Percentiles rank a stretch among this genome's conserved stretches.
These are phyloP conservation scores for Sipunculus nudus DNA, from an alignment of 2,888 invertebrate genomes.

Conservation along the genomic window DNA sequence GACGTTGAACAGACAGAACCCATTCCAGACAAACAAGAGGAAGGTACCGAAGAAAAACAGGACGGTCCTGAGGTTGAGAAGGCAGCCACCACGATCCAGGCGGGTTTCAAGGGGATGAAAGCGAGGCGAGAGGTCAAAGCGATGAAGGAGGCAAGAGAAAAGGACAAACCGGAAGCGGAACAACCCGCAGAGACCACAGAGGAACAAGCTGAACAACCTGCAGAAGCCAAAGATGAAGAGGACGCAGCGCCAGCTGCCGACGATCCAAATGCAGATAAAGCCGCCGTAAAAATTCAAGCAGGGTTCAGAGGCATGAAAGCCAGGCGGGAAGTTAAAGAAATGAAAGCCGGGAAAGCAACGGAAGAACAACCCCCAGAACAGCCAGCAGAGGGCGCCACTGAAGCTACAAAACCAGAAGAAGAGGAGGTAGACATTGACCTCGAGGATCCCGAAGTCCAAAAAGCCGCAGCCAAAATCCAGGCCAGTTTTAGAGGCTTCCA, in stretches of 20 bases:
- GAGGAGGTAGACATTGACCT: conserved; percentile 40
- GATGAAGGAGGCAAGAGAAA: conserved; percentile 52
- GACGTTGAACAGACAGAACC: too few species aligned
- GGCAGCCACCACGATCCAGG: conserved; percentile 60
- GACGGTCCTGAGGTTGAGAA: conserved; percentile 37
- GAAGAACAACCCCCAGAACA: too few species aligned
- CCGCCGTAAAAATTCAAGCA: conserved; percentile 52
- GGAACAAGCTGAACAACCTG: too few species aligned
- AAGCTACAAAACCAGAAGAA: conserved; percentile 59
- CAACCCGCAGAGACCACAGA: too few species aligned
- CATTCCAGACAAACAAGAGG: too few species aligned
- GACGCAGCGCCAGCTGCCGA: too few species aligned
- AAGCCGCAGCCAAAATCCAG: conserved; percentile 60
- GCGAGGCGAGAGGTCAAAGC: conserved; percentile 49
- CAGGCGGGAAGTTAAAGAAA: conserved; percentile 35
- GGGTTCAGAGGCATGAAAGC: conserved; percentile 45
- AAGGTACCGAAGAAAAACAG: conserved; percentile 39
- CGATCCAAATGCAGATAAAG: conserved; percentile 52
- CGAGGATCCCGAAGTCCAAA: conserved; percentile 34
- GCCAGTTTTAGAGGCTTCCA: conserved; percentile 56
- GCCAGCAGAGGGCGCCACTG: conserved; percentile 61
- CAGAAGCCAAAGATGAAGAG: too few species aligned
- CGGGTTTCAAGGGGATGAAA: conserved; percentile 55
- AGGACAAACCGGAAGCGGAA: too few species aligned
- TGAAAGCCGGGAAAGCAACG: too few species aligned